These are phyloP conservation scores for Microchrysa polita DNA, from an alignment of 2,888 invertebrate genomes.

Conservation along the genomic window DNA sequence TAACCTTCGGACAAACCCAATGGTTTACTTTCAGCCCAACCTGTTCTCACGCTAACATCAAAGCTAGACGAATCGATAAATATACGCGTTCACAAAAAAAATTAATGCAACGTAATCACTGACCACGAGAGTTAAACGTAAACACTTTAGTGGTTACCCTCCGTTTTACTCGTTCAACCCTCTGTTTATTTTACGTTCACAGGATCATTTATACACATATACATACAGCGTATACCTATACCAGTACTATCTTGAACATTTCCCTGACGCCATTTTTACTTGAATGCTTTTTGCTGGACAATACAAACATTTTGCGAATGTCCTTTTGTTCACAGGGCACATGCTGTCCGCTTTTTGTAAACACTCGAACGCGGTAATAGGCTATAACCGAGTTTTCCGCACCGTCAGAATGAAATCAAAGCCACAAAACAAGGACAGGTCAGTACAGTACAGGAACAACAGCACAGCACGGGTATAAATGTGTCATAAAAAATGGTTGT, in stretches of 20 bases:
- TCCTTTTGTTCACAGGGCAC: not conserved
- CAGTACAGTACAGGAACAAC: too few relatives aligned
- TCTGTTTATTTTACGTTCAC: not conserved
- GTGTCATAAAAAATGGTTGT: not conserved
- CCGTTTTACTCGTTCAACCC: not conserved
- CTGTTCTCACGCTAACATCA: not conserved
- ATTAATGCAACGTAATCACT: conserved; percentile 26
- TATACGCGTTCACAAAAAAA: conserved; percentile 1
- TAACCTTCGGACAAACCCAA: too few relatives aligned
- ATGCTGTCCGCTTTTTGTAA: not conserved
- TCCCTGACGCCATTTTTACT: not conserved
- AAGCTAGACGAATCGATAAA: conserved; percentile 1
- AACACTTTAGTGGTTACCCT: conserved; percentile 17
- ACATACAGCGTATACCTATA: too few relatives aligned
- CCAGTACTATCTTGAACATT: not conserved
- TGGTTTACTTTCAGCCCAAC: too few relatives aligned
- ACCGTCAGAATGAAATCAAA: not conserved
- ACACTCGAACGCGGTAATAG: not conserved
- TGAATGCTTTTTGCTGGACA: not conserved
- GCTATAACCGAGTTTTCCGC: not conserved
- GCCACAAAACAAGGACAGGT: not conserved
- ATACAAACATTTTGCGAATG: not conserved
- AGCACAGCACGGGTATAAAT: not conserved
- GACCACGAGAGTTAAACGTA: conserved; percentile 30
- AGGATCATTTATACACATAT: not conserved